Percentiles rank a stretch among this genome's conserved stretches.
phyloP scores from a whole-genome alignment of 1,140 invertebrate species.

The Melanaphis sacchari region DNA sequence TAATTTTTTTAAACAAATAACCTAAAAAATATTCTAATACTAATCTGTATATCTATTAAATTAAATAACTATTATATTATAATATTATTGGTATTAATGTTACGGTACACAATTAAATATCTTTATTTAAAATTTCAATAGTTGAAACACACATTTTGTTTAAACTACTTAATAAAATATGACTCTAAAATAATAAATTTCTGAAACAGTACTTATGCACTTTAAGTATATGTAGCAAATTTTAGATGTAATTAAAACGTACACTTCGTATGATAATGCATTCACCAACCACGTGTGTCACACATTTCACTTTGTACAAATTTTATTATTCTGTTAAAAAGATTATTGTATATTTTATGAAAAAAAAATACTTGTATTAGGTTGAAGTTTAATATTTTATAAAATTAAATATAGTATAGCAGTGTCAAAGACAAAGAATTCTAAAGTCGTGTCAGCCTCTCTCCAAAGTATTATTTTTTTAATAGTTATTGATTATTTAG shows the following conservation, averaged over 20 bases:
- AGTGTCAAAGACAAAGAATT: too few species aligned
- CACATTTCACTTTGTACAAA: neutral
- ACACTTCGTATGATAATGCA: neutral
- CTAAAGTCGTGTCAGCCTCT: too few species aligned
- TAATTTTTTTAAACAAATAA: neutral
- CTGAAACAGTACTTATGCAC: neutral
- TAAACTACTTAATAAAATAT: neutral
- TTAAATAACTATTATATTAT: neutral
- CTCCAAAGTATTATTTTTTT: too few species aligned
- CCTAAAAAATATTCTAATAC: neutral
- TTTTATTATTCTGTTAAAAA: neutral
- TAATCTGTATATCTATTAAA: neutral
- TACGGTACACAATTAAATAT: neutral
- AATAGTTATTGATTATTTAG: too few species aligned
- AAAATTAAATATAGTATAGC: too few species aligned
- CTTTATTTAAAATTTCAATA: too few species aligned
- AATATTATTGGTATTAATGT: neutral
- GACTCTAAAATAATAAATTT: neutral
- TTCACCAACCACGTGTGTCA: neutral
- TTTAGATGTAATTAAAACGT: neutral
- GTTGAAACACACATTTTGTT: neutral
- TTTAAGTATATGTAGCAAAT: neutral
- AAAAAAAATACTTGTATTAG: too few species aligned
- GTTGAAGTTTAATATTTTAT: too few species aligned
- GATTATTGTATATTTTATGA: too few species aligned